A percentile compares a stretch with the other conserved stretches of the same genome.
These are phyloP conservation scores for Steatocranus sp. DNA, from an alignment of 2,797 vertebrate genomes.

Conservation along the genomic window DNA sequence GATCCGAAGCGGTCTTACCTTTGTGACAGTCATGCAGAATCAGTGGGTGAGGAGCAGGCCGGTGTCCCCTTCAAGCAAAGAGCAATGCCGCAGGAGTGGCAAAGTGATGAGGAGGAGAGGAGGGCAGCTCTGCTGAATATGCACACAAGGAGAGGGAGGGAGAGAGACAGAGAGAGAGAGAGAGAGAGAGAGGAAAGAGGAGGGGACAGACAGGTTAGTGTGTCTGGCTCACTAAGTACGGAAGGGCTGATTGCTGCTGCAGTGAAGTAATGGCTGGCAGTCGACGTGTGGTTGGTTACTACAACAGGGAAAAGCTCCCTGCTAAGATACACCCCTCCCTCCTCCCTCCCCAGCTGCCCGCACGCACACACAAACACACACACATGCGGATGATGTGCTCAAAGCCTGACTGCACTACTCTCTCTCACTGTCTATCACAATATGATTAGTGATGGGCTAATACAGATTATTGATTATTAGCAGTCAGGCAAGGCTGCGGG, in stretches of 20 bases:
- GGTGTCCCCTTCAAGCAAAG: conserved; percentile 70
- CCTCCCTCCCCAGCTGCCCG: conserved; percentile 21
- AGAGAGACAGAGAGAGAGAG: conserved; percentile 4
- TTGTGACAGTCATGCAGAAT: conserved; percentile 94
- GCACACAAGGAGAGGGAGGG: neutral
- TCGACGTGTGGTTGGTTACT: conserved; percentile 60
- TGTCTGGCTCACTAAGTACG: conserved; percentile 64
- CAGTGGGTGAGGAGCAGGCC: conserved; percentile 72
- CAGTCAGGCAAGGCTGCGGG: conserved; percentile 25
- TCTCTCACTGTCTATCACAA: conserved; percentile 10
- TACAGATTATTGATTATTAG: conserved; percentile 63
- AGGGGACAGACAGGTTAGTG: conserved; percentile 66
- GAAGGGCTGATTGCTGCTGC: conserved; percentile 69
- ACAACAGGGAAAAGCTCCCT: conserved; percentile 69
- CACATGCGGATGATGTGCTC: conserved; percentile 23
- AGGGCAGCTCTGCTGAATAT: conserved; percentile 63
- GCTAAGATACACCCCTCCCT: conserved; percentile 59
- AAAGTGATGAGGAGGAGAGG: conserved; percentile 61
- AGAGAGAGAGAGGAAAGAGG: conserved; percentile 41
- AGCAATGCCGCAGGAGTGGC: conserved; percentile 66
- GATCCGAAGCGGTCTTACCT: conserved; percentile 76
- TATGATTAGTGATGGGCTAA: conserved; percentile 61
- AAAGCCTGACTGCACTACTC: conserved; percentile 21
- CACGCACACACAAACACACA: conserved; percentile 3
- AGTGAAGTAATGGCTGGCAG: conserved; percentile 71